A percentile compares a stretch with the other conserved stretches of the same genome.
Evolutionary conservation across 2,797 vertebrate species (phyloP).

Genomic region (Phoxinus dragarum): DNA sequence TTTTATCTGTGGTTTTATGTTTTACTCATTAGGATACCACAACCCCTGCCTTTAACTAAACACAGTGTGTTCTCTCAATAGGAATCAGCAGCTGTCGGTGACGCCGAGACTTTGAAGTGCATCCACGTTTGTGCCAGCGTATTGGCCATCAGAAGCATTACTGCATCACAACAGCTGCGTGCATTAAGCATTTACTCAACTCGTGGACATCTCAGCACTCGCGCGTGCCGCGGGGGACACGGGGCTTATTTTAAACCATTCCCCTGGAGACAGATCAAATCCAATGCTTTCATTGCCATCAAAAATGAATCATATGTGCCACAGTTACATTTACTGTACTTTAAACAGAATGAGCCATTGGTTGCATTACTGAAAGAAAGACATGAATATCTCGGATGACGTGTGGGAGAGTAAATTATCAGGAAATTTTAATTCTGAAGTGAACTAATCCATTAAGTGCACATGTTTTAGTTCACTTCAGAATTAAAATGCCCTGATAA

Average conservation of each 20-base stretch:
- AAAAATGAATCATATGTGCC: not conserved
- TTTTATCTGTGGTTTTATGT: too few species aligned
- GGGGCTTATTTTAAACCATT: not conserved
- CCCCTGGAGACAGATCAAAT: not conserved
- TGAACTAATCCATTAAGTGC: too few species aligned
- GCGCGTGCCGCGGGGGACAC: not conserved
- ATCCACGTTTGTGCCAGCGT: constrained; percentile 14
- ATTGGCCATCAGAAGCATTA: constrained; percentile 1
- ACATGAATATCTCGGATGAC: too few species aligned
- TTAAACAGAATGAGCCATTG: not conserved
- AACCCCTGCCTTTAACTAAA: not conserved
- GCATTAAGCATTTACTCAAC: constrained; percentile 11
- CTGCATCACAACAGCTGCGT: constrained; percentile 29
- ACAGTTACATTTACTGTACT: not conserved
- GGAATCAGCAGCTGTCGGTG: not conserved
- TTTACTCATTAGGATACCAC: not conserved
- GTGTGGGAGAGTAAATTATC: too few species aligned
- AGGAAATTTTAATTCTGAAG: too few species aligned
- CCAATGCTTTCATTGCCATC: not conserved
- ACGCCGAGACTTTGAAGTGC: not conserved
- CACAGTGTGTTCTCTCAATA: constrained; percentile 12
- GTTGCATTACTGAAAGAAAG: not conserved
- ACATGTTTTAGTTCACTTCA: too few species aligned
- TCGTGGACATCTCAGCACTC: not conserved
- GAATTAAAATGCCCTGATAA: too few species aligned